Base-by-base conservation (phyloP, 2,797 vertebrate genomes). In the Gambelia wislizenii region DNA sequence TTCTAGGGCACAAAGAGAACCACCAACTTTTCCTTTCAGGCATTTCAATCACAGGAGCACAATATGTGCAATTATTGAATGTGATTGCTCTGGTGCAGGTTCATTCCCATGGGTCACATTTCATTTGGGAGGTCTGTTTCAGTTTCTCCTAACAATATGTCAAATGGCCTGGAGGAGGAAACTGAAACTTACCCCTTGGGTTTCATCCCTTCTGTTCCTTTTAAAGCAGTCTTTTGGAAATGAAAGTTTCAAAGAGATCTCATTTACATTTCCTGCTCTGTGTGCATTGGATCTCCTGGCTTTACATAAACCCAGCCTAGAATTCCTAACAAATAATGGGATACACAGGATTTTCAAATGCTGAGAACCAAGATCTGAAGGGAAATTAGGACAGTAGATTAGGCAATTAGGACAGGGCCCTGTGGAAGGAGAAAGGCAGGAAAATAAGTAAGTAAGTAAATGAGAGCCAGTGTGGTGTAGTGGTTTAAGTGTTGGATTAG, bases 1-100 rank as follows among this genome's bases (percentile, higher is more conserved):
- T 88, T 90, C 44, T 39, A 81, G 75, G 82, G 90, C 90, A 92
- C 91, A 89, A 69, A 87, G 75, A 86, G 90, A 94, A 91, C 89
- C 87, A 92, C 85, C 91, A 86, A 78, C 86, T 91, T 91, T 95
- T 92, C 85, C 91, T 95, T 92, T 86, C 30, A 91, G 93, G 89
- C 90, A 92, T 91, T 95, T 91, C 92, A 92, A 76, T 87, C 86
- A 87, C 74, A 92, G 49, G 76, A 91, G 83, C 91, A 94, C 93
- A 95, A 94, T 93, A 89, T 93, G 89, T 93, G 92, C 90, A 92
- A 93, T 95, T 94, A 93, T 87, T 89, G 92, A 93, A 83, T 78
- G 89, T 94, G 89, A 94, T 94, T 96, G 93, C 95, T 94, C 91
- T 91, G 91, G 93, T 95, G 94, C 90, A 94, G 92, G 95, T 95